Evolutionary conservation across 2,113 vertebrate species (phyloP).

Genomic region (Stigmatopora argus): DNA sequence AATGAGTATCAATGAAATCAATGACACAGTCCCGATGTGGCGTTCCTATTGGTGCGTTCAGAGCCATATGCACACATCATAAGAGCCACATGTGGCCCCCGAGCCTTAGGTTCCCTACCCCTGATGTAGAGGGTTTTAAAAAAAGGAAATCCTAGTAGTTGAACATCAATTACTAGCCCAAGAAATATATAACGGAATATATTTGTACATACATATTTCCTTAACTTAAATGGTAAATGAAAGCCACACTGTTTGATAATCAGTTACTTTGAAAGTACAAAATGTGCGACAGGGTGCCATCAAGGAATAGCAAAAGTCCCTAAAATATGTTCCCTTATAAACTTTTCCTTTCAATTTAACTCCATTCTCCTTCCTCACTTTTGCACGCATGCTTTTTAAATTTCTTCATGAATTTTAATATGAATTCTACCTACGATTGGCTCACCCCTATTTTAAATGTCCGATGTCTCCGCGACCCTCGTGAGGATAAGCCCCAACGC

Average conservation of each 20-base stretch:
- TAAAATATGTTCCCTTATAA: background rate
- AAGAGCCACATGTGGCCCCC: too few species aligned
- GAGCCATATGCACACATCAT: too few species aligned
- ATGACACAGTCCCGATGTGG: too few species aligned
- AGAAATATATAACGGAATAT: background rate
- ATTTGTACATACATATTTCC: background rate
- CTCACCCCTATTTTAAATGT: background rate
- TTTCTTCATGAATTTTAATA: background rate
- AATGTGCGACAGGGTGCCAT: too few species aligned
- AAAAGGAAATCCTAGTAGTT: too few species aligned
- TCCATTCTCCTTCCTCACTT: background rate
- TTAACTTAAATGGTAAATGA: background rate
- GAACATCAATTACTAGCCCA: constrained; percentile 11
- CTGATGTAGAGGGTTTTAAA: too few species aligned
- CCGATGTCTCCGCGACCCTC: background rate
- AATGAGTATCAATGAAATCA: too few species aligned
- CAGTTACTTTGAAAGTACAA: background rate
- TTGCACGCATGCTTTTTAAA: background rate
- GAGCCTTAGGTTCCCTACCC: too few species aligned
- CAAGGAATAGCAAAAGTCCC: background rate
- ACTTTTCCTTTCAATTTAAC: background rate
- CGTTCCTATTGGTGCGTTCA: too few species aligned
- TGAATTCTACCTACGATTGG: background rate
- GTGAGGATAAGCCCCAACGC: too few species aligned
- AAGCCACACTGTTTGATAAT: background rate